Evolutionary conservation across 2,797 vertebrate genomes (phyloP), one percentile per base, ranked within the genome.

Genomic region (Glyptemys insculpta): DNA sequence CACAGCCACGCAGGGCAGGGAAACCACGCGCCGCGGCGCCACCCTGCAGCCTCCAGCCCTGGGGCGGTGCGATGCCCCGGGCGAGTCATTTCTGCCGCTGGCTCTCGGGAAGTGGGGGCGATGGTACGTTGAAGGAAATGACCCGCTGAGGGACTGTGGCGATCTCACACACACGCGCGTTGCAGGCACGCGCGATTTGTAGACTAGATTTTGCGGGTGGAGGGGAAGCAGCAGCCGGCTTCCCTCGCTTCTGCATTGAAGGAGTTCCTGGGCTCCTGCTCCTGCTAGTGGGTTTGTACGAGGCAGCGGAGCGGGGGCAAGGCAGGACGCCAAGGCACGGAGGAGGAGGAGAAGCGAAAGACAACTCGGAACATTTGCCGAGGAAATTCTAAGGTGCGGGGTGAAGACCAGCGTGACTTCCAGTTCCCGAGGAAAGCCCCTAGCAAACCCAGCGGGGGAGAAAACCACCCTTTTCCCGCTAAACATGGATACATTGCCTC

Each of bases 401-500:
- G 81, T 6, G 41, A 16, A 27, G 3, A 31, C 65, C 88, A 89
- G 95, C n/a, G 93, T 93, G 96, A 96, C 93, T 94, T 83, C 65
- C 53, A 95, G 93, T 94, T 92, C n/a, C 41, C 81, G 79, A 85
- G 94, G 91, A 96, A 93, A 50, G 52, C 50, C 95, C 81, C 65
- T 6, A 3, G 81, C 86, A 72, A 87, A 85, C 56, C 86, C 86
- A 78, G 90, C 87, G 79, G 90, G 57, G 95, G 96, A 95, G 88
- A 95, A 94, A 96, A 56, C 79, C 72, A 96, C 91, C 59, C 31
- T 15, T 3, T 91, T 81, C 93, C 90, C 19, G 19, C 19, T 37
- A 97, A 98, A 98, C 94, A 99, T 99, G 99, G 99, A 99, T 99
- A 98, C 98, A 89, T 97, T 98, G 96, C 94, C 98, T 65, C 97